Base-by-base conservation (phyloP, 1,140 invertebrate species). In the Heterodera carotae region DNA sequence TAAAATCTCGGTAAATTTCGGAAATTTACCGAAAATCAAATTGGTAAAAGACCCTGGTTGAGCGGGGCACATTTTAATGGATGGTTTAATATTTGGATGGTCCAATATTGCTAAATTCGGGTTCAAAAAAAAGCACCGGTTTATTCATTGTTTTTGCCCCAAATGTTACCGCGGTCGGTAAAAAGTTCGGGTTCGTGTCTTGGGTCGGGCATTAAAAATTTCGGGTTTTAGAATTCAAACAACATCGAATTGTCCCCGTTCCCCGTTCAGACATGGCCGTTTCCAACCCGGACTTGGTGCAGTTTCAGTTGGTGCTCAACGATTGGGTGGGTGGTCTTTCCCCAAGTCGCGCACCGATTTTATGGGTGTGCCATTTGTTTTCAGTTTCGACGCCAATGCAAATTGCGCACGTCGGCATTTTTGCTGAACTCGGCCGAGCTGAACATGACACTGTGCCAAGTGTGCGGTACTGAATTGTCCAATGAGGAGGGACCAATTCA, bases 251-350 rank as follows among this genome's bases (percentile, higher is more conserved):
- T 3, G 6, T 25, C n/a, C 10, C 18, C 56, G 18, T 15, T 25
- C 36, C 53, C 39, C 56, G 33, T 83, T 33, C 48, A 83, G 82
- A 80, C 64, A 78, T 76, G 34, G 82, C 82, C 22, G 75, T 74
- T 8, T 64, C 60, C 15, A 83, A 83, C 56, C 76, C 82, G 12
- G 82, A 83, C 43, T 48, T 83, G 39, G 22, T 84, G 25, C 83
- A 82, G 68, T 83, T 83, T 43, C 82, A 83, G 72, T 67, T 72
- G 48, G 80, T 74, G 27, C 67, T 83, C n/a, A 83, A 84, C 68
- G 71, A 84, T 33, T 83, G 82, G 81, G 82, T 83, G 60, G 29
- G 75, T 73, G n/a, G 22, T 5, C 33, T 2, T 2, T 22, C 0
- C 25, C 18, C 43, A 77, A 80, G 75, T 78, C 10, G 53, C 7